These are phyloP conservation scores for Rhinatrema bivittatum DNA, from an alignment of 2,797 vertebrate genomes.

Conservation along the genomic window DNA sequence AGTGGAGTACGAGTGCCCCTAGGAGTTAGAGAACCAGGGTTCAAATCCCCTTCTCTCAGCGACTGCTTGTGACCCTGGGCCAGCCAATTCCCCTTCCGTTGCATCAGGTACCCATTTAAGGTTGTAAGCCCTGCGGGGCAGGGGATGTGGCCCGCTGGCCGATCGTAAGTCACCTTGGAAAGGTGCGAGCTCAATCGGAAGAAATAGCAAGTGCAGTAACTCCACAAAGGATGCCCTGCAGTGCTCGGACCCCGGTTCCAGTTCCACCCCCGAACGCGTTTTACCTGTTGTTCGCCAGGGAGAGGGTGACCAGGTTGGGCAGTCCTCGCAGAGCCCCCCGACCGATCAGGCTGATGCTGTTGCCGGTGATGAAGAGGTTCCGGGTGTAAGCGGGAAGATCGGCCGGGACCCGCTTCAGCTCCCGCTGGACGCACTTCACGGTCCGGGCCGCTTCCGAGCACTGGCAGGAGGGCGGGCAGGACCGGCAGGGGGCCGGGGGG, in stretches of 20 bases:
- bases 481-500: conserved; percentile 23
- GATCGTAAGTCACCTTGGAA: too few relatives aligned
- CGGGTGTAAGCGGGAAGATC: conserved; percentile 48
- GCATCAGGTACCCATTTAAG: too few relatives aligned
- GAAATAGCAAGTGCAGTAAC: too few relatives aligned
- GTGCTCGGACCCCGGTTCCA: not conserved
- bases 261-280: not conserved
- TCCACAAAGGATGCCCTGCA: not conserved
- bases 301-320: conserved; percentile 57
- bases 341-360: conserved; percentile 46
- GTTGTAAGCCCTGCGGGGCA: too few relatives aligned
- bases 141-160: too few relatives aligned
- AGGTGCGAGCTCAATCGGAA: too few relatives aligned
- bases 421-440: conserved; percentile 56
- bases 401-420: conserved; percentile 44
- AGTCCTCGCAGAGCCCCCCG: conserved; percentile 46
- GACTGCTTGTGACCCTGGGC: too few relatives aligned
- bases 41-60: too few relatives aligned
- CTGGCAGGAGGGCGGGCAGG: conserved; percentile 56
- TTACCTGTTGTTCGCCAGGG: conserved; percentile 65
- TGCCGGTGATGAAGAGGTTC: conserved; percentile 56
- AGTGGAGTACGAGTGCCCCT: too few relatives aligned
- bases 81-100: too few relatives aligned
- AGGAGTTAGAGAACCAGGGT: too few relatives aligned
- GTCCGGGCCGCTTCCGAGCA: conserved; percentile 51